A percentile compares a stretch with the other conserved stretches of the same genome.
Evolutionary conservation across 2,113 vertebrate species (phyloP).

Genomic region (Glaucomys volans): DNA sequence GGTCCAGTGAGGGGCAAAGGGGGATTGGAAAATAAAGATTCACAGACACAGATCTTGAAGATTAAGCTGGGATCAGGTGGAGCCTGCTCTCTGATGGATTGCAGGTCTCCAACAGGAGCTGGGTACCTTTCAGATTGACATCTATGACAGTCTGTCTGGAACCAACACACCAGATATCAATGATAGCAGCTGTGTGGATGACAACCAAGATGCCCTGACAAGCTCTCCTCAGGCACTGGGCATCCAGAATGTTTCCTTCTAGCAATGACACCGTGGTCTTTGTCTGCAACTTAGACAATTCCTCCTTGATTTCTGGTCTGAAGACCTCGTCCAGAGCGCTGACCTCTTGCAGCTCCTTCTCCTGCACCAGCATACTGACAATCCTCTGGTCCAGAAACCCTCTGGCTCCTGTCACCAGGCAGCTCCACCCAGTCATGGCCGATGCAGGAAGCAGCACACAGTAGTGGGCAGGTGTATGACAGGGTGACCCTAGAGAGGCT

Average conservation of each 20-base stretch:
- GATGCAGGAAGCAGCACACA: neutral
- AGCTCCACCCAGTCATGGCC: slow-evolving; percentile 88
- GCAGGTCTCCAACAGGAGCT: too few relatives aligned
- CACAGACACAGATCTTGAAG: too few relatives aligned
- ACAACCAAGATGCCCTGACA: slow-evolving; percentile 89
- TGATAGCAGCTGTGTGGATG: slow-evolving; percentile 92
- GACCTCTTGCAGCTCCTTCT: slow-evolving; percentile 89
- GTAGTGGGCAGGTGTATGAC: neutral
- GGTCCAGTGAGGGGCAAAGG: too few relatives aligned
- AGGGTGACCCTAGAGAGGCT: neutral
- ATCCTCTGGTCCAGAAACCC: slow-evolving; percentile 94
- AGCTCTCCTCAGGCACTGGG: slow-evolving; percentile 84
- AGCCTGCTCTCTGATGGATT: too few relatives aligned
- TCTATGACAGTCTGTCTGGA: slow-evolving; percentile 88
- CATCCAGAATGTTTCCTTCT: slow-evolving; percentile 93
- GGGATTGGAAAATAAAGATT: too few relatives aligned
- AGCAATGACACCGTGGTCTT: slow-evolving; percentile 88
- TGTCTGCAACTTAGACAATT: slow-evolving; percentile 80
- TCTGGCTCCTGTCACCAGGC: slow-evolving; percentile 94
- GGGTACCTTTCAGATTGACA: slow-evolving; percentile 95
- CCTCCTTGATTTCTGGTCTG: slow-evolving; percentile 69
- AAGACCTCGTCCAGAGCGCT: slow-evolving; percentile 91
- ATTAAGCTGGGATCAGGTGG: too few relatives aligned
- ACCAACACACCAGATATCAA: slow-evolving; percentile 85
- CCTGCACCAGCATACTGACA: slow-evolving; percentile 89